Evolutionary conservation across 2,113 vertebrate genomes (phyloP), one percentile per base, ranked within the genome.

Genomic region (Apteryx owenii): DNA sequence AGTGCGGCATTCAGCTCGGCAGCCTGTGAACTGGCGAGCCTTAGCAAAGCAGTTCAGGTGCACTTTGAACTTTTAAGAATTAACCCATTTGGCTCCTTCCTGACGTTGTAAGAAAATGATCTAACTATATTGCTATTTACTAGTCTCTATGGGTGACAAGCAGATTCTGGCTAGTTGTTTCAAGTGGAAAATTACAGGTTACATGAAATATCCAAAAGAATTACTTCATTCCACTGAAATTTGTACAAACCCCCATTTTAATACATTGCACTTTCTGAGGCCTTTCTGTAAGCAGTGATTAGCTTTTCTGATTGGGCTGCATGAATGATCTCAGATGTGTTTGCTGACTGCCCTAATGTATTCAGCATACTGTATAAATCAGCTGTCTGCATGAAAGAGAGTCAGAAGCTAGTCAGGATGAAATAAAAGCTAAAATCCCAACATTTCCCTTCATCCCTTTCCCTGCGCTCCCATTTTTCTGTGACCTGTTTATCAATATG

Each of bases 401-500:
- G 75, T 92, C 81, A 83, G 90, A 91, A 93, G 36, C 76, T 60
- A 81, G 85, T 85, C 2, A 1, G 89, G 91, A 87, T 94, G 85
- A 93, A 97, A 82, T 61, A 58, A 95, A 92, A 93, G 25, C 60
- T 68, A 60, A 91, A 96, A 85, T 77, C 73, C 48, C 73, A 90
- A 12, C 42, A 17, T 91, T 80, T 87, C 88, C 83, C 58, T 82
- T 79, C 87, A 83, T 85, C 84, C 66, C 48, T 46, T 88, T 90
- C 95, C 85, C 81, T 73, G 53, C 61, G 50, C 79, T 96, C 90
- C 70, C 64, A 71, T 40, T 96, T 96, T 93, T 69, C 54, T 94
- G 89, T 97, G 98, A 97, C 96, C 98, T 98, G 98, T 96, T 98
- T 98, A 98, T 98, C 98, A 95, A 97, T 94, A 97, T 73, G 89